Evolutionary conservation across 2,797 vertebrate species (phyloP).

Genomic region (Dryobates pubescens): DNA sequence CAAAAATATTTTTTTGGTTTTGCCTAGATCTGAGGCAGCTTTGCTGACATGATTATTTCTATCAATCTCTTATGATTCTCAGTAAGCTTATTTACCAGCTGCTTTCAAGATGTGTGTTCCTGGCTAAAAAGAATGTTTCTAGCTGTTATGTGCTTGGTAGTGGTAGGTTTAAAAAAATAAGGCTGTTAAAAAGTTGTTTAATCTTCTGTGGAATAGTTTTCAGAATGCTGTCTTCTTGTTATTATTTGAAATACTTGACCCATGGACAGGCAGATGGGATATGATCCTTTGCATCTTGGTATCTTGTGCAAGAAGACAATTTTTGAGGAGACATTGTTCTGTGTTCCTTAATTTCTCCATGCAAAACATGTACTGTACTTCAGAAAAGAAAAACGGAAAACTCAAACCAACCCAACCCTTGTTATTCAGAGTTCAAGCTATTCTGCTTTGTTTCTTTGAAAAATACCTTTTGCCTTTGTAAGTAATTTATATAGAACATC

Average conservation of each 20-base stretch:
- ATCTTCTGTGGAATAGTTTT: not conserved
- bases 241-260: not conserved
- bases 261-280: not conserved
- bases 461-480: not conserved
- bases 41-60: constrained; percentile 6
- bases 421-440: not conserved
- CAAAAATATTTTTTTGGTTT: constrained; percentile 1
- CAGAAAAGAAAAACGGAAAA: not conserved
- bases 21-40: constrained; percentile 5
- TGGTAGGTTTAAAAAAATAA: not conserved
- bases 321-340: not conserved
- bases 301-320: not conserved
- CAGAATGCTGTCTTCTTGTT: not conserved
- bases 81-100: constrained; percentile 22
- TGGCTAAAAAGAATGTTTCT: not conserved
- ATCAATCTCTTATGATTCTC: not conserved
- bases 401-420: not conserved
- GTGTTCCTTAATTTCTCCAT: not conserved
- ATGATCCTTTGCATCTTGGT: not conserved
- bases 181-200: not conserved
- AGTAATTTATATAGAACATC: not conserved
- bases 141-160: not conserved
- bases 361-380: not conserved
- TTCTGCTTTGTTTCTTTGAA: not conserved
- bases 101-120: not conserved